Evolutionary conservation across 2,888 invertebrate genomes (phyloP).

Genomic region (Hemaris fuciformis): DNA sequence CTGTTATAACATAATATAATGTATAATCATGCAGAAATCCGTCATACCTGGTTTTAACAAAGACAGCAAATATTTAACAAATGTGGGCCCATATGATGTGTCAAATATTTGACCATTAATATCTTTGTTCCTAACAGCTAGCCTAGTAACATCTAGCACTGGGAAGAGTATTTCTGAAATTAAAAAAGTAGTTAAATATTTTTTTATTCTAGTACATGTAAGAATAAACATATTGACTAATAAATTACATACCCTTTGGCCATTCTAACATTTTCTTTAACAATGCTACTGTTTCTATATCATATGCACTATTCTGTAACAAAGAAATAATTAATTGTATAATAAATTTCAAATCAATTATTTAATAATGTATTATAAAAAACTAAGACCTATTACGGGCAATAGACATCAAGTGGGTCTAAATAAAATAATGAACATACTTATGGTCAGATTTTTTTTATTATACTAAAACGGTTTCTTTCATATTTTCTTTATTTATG

Average conservation of each 20-base stretch:
- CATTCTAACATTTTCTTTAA: constrained; percentile 85
- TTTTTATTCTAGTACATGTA: background rate
- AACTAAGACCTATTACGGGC: no score
- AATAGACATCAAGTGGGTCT: no score
- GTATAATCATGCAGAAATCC: background rate
- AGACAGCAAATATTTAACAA: constrained; percentile 61
- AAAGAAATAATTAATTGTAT: constrained; percentile 20
- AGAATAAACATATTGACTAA: background rate
- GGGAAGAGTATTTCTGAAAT: constrained; percentile 90
- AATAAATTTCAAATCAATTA: background rate
- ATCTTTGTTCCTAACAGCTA: constrained; percentile 88
- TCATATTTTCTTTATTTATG: no score
- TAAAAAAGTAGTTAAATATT: constrained; percentile 9
- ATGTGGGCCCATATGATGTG: constrained; percentile 58
- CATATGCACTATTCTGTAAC: constrained; percentile 64
- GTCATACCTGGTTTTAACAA: constrained; percentile 60
- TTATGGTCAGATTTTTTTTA: no score
- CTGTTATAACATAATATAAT: background rate
- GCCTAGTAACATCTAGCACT: constrained; percentile 91
- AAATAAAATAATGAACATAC: no score
- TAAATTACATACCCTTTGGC: constrained; percentile 83
- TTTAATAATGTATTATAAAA: background rate
- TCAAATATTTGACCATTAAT: constrained; percentile 76
- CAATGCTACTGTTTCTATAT: constrained; percentile 73
- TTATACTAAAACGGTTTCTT: no score